These are phyloP conservation scores for Rhodinocichla rosea DNA, from an alignment of 2,113 vertebrate genomes.

Conservation along the genomic window DNA sequence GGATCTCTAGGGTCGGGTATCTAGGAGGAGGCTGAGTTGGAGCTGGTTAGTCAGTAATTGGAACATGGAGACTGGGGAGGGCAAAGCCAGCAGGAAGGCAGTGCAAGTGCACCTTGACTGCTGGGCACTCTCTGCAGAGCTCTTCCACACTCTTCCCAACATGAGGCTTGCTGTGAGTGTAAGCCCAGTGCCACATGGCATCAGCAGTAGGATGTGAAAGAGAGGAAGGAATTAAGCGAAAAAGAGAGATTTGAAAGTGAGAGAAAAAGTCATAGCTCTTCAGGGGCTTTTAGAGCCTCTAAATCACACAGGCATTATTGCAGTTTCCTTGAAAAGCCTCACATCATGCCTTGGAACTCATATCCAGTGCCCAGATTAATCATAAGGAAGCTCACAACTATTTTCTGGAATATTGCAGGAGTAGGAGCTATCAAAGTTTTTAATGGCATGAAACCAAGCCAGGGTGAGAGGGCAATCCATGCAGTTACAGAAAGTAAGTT, in stretches of 20 bases:
- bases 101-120: background rate
- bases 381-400: background rate
- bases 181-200: background rate
- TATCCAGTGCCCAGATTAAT: background rate
- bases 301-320: background rate
- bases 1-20: background rate
- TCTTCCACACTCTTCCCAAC: background rate
- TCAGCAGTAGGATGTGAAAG: background rate
- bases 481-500: background rate
- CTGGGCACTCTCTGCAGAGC: background rate
- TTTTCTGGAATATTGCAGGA: constrained; percentile 19
- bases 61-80: background rate
- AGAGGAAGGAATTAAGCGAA: background rate
- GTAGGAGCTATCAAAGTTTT: background rate
- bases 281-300: background rate
- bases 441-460: constrained; percentile 8
- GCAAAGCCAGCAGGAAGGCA: background rate
- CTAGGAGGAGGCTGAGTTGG: background rate
- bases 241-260: background rate
- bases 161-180: background rate
- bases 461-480: constrained; percentile 15
- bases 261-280: background rate
- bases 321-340: background rate
- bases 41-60: background rate
- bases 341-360: background rate